Base-by-base conservation (phyloP, 2,113 vertebrate genomes). In the Rhizomys pruinosus region DNA sequence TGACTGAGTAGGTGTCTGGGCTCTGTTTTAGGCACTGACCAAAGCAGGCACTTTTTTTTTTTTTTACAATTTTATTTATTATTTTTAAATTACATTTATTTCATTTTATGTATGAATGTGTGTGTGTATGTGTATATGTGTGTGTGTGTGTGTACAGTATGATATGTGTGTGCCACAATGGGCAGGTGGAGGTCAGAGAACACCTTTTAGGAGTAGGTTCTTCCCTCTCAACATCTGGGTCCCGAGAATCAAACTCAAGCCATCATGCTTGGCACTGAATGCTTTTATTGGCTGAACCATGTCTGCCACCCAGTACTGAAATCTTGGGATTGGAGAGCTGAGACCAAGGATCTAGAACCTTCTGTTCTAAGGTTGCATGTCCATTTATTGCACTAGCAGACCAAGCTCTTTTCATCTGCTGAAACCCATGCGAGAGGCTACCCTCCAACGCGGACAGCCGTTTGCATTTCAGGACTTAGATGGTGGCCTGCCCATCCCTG, bases 31-130 rank as follows among this genome's bases (percentile, higher is more conserved):
- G 52, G 29, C 16, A 52, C 85, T 55, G 79, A 61, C 59, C 68
- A 74, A 92, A 80, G 79, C 72, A 87, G 80, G 74, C 19, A 34
- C n/a, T n/a, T n/a, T n/a, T n/a, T n/a, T 73, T 73, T 44, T 27
- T 44, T 47, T 74, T 74, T 74, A n/a, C n/a, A 80, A 37, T 39
- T 61, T 59, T 80, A 80, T n/a, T 80, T 79, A 59, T 59, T 61
- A 25, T 61, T 59, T 80, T 29, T 61, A 57, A 42, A 63, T 20
- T 63, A 15, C 15, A 61, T 39, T 63, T 12, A 32, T 32, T 59
- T 11, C 3, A 42, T 76, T 44, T 76, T 79, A 20, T n/a, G 29
- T 55, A 17, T 55, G 74, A 12, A 10, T n/a, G 52, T 3, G 52
- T 79, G 52, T 23, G 9, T 44, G 72, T 29, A 39, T 44, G 72